Conservation (phyloP, 1,140 invertebrate genomes). For the Oedothorax gibbosus region DNA sequence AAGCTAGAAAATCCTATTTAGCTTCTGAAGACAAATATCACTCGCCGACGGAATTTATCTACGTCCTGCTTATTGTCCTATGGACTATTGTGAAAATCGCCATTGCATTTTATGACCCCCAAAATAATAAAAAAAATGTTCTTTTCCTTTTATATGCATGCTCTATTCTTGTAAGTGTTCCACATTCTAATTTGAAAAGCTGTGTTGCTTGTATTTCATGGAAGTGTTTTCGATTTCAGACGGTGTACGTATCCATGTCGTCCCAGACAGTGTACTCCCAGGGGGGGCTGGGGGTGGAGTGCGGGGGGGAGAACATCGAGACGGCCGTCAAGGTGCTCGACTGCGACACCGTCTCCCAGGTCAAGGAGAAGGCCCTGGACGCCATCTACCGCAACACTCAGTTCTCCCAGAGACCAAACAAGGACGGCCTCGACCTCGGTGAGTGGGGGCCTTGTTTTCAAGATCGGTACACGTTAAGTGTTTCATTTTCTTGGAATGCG, state of each 20-base stretch:
- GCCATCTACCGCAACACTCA: constrained; percentile 96
- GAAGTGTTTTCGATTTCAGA: constrained; percentile 66
- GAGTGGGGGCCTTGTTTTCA: too few species aligned
- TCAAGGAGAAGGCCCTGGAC: constrained; percentile 98
- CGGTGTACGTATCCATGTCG: constrained; percentile 92
- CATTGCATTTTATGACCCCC: too few species aligned
- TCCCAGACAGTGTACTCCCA: constrained; percentile 88
- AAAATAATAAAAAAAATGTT: too few species aligned
- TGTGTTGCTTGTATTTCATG: background rate
- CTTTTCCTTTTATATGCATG: too few species aligned
- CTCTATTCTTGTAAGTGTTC: too few species aligned
- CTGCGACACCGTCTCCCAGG: constrained; percentile 99
- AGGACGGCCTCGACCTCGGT: constrained; percentile 92
- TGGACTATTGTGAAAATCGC: too few species aligned
- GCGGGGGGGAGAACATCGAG: constrained; percentile 79
- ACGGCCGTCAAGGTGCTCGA: constrained; percentile 96
- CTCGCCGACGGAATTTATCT: too few species aligned
- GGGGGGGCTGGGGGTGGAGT: constrained; percentile 78
- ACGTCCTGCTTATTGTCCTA: too few species aligned
- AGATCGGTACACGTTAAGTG: too few species aligned
- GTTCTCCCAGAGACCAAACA: constrained; percentile 93
- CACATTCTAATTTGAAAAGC: too few species aligned
- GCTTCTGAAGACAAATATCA: too few species aligned
- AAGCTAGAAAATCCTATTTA: too few species aligned
- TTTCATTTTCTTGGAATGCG: background rate